Evolutionary conservation across 1,140 invertebrate genomes (phyloP).

Genomic region (Grapholita molesta): DNA sequence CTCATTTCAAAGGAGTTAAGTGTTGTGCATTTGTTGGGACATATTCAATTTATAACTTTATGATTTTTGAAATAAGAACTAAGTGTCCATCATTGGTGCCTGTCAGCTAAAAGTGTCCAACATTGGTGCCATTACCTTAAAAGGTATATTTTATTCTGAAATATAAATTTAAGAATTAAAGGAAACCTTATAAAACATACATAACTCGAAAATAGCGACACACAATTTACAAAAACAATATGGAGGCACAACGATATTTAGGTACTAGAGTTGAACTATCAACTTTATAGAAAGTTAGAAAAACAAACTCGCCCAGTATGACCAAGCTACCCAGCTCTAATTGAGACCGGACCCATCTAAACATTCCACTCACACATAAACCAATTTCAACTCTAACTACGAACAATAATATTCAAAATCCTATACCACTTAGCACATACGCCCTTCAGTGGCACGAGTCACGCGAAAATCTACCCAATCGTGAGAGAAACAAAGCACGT

Average conservation of each 20-base stretch:
- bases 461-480: background rate
- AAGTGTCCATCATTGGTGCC: too few species aligned
- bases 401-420: background rate
- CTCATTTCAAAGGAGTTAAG: too few species aligned
- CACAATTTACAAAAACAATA: too few species aligned
- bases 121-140: too few species aligned
- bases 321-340: slow-evolving; percentile 13
- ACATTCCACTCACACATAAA: slow-evolving; percentile 20
- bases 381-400: background rate
- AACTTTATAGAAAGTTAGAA: slow-evolving; percentile 2
- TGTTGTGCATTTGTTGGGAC: too few species aligned
- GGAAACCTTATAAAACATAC: too few species aligned
- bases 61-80: too few species aligned
- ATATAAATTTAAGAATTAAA: too few species aligned
- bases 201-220: too few species aligned
- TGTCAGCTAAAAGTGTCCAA: too few species aligned
- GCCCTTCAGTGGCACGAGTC: background rate
- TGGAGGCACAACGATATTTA: background rate
- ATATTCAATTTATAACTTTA: too few species aligned
- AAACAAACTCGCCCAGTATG: slow-evolving; percentile 28
- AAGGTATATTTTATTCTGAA: too few species aligned
- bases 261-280: background rate
- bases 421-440: background rate
- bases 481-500: background rate
- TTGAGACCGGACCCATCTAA: slow-evolving; percentile 24